phyloP scores from a whole-genome alignment of 2,888 invertebrate species.

The Pyrrhosoma nymphula region DNA sequence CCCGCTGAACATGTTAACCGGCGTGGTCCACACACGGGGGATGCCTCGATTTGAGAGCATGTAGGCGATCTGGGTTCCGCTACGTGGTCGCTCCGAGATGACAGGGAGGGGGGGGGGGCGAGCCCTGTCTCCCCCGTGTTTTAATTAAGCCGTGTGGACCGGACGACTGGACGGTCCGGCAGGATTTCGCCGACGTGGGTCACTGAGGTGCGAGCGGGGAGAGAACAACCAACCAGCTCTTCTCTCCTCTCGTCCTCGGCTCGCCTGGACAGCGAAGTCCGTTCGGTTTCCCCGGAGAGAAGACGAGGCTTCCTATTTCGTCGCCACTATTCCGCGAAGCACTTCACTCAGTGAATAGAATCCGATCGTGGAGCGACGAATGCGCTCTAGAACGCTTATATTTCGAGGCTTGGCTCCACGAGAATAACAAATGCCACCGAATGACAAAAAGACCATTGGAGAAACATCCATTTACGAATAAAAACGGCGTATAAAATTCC shows the following conservation, averaged over 20 bases:
- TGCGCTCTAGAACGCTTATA: too few species aligned
- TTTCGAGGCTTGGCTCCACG: too few species aligned
- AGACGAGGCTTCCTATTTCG: neutral
- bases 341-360: neutral
- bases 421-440: too few species aligned
- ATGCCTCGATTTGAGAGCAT: neutral
- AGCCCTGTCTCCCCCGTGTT: neutral
- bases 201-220: neutral
- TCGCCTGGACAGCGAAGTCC: neutral
- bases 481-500: too few species aligned
- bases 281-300: neutral
- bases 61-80: neutral
- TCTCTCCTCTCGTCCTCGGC: neutral
- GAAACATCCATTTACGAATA: too few species aligned
- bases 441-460: too few species aligned
- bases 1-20: too few species aligned
- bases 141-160: conserved; percentile 9
- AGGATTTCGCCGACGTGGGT: neutral
- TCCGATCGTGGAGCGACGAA: neutral
- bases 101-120: neutral
- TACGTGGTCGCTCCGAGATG: neutral
- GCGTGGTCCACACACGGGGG: too few species aligned
- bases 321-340: neutral
- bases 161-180: neutral
- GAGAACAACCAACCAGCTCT: neutral